Percentiles rank a stretch among this genome's conserved stretches.
phyloP scores from a whole-genome alignment of 92 coral and sea anemone species.

The Epizoanthus rinbou region DNA sequence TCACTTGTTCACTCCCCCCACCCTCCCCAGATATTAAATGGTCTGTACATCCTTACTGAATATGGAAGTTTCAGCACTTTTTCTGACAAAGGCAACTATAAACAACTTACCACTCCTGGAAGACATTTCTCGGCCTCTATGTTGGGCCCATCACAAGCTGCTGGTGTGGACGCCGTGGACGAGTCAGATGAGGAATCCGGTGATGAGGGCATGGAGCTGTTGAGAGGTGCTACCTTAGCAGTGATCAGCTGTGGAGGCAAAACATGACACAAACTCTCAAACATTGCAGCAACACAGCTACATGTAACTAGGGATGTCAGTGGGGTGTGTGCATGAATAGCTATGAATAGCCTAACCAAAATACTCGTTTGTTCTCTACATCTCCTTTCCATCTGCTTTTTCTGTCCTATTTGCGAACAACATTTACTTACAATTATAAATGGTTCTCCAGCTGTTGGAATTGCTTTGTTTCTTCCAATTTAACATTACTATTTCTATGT shows the following conservation, averaged over 20 bases:
- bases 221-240: constrained; percentile 89
- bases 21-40: too few species aligned
- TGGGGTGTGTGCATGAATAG: too few species aligned
- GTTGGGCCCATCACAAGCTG: constrained; percentile 97
- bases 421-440: too few species aligned
- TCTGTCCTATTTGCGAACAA: too few species aligned
- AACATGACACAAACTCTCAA: background rate
- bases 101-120: constrained; percentile 94
- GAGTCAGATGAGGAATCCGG: constrained; percentile 99
- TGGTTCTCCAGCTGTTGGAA: too few species aligned
- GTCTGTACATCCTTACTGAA: background rate
- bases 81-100: background rate
- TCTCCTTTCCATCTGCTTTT: too few species aligned
- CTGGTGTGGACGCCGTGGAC: constrained; percentile 90
- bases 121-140: constrained; percentile 91
- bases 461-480: too few species aligned
- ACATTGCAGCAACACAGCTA: background rate
- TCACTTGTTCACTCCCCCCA: too few species aligned
- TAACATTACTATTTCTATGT: too few species aligned
- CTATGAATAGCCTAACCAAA: too few species aligned
- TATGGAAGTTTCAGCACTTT: background rate
- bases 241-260: constrained; percentile 79
- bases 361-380: too few species aligned
- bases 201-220: constrained; percentile 98
- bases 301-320: background rate